Base-by-base conservation (phyloP, 2,888 invertebrate genomes). In the Dryobota labecula region DNA sequence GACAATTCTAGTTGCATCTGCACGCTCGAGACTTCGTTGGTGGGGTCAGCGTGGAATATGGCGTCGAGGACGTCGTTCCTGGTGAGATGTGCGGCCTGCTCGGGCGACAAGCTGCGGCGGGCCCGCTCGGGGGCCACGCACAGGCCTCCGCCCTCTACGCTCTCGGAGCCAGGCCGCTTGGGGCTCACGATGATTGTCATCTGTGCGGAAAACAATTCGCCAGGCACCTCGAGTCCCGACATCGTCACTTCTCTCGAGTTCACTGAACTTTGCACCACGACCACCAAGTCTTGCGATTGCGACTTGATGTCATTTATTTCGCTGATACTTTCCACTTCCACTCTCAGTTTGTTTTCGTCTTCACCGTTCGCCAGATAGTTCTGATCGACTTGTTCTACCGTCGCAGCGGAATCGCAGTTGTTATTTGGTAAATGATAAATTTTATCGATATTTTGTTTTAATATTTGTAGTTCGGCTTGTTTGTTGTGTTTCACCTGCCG, bases 151-250 rank as follows among this genome's bases (percentile, higher is more conserved):
- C n/a, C 41, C 20, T 61, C 30, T 0, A 4, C 60, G 27, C 60
- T 62, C n/a, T 58, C 67, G 0, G 67, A 43, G 20, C 6, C 41
- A 41, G 69, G 82, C 0, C 76, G 77, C 76, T 89, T 91, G 1
- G 94, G 94, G 70, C 90, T 93, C 0, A 93, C 87, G 9, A 93
- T 71, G 8, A 94, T 88, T 0, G 91, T 91, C 89, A 93, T 92
- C 61, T 88, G 87, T 1, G 89, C 75, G 0, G 88, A 84, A 24
- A 87, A 74, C 9, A 80, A 61, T 0, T 88, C 76, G 38, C 73
- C 72, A 0, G 82, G 71, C 11, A 76, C 80, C 1, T 75, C 18
- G 2, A 86, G 84, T 0, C 86, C 83, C 18, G 74, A 41, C 3
- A 80, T 70, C 9, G 66, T 33, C 11, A 70, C 33, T 15, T 85